Percentiles rank a stretch among this genome's conserved stretches.
phyloP scores from a whole-genome alignment of 2,113 vertebrate species.

The Peromyscus polionotus region DNA sequence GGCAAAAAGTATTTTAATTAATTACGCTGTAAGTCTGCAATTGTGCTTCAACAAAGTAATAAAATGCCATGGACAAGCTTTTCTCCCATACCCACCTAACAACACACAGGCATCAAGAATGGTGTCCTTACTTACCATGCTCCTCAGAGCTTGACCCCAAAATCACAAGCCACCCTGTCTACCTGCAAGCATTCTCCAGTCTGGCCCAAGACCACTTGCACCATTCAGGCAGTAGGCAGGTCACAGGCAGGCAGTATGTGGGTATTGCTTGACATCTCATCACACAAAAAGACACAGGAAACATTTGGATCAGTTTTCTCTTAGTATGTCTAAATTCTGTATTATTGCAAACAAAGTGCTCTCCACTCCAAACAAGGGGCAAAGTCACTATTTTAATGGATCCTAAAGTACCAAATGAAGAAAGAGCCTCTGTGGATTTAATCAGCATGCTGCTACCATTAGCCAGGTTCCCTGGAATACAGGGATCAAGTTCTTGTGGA shows the following conservation, averaged over 20 bases:
- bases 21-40: neutral
- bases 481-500: neutral
- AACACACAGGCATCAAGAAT: neutral
- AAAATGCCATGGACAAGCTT: neutral
- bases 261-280: neutral
- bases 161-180: neutral
- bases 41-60: neutral
- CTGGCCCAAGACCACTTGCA: neutral
- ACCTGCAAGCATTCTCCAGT: neutral
- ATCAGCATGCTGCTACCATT: neutral
- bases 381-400: neutral
- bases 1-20: neutral
- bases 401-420: conserved; percentile 26
- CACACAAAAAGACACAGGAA: neutral
- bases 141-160: neutral
- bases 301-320: conserved; percentile 26
- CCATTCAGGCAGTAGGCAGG: neutral
- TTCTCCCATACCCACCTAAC: too few relatives aligned
- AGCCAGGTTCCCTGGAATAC: neutral
- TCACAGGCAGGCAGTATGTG: neutral
- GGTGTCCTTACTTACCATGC: neutral
- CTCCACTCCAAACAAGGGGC: neutral
- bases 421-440: neutral
- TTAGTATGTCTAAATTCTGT: neutral
- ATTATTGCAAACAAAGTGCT: conserved; percentile 47